A percentile compares a stretch with the other conserved stretches of the same genome.
Conservation (phyloP, 2,797 vertebrate species). For the Argyrosomus regius region DNA sequence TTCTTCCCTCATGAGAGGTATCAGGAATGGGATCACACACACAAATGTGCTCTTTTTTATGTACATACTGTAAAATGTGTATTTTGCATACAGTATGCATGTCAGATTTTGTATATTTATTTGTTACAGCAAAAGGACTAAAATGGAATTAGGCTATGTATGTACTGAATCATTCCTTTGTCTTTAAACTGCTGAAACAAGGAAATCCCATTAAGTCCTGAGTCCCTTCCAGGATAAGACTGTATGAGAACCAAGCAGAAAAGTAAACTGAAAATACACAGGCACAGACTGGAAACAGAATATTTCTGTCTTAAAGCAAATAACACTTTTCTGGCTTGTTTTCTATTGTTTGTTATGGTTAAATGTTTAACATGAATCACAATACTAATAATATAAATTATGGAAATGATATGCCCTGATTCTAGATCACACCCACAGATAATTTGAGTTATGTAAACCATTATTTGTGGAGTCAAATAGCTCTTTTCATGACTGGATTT, state of each 20-base stretch:
- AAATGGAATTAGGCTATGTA: slow-evolving; percentile 59
- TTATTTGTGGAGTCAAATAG: neutral
- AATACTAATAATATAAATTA: neutral
- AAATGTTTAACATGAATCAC: neutral
- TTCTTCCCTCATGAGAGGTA: slow-evolving; percentile 48
- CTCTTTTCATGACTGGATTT: slow-evolving; percentile 18
- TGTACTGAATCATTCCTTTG: slow-evolving; percentile 64
- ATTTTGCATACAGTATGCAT: slow-evolving; percentile 51
- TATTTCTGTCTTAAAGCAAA: slow-evolving; percentile 34
- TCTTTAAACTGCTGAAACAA: slow-evolving; percentile 69
- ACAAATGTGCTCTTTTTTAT: slow-evolving; percentile 34
- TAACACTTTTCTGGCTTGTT: slow-evolving; percentile 7
- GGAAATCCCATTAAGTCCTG: slow-evolving; percentile 68
- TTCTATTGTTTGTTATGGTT: neutral
- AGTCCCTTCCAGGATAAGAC: slow-evolving; percentile 57
- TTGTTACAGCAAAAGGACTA: slow-evolving; percentile 48
- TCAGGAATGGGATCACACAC: slow-evolving; percentile 40
- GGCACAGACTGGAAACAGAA: slow-evolving; percentile 24
- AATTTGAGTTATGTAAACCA: neutral
- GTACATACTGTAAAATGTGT: slow-evolving; percentile 35
- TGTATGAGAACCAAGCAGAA: slow-evolving; percentile 53
- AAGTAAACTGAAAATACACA: slow-evolving; percentile 50
- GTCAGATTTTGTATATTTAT: slow-evolving; percentile 56
- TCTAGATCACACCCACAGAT: slow-evolving; percentile 1
- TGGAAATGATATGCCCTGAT: slow-evolving; percentile 8